Evolutionary conservation across 2,113 vertebrate species (phyloP).

Genomic region (Megaceryle torquata): DNA sequence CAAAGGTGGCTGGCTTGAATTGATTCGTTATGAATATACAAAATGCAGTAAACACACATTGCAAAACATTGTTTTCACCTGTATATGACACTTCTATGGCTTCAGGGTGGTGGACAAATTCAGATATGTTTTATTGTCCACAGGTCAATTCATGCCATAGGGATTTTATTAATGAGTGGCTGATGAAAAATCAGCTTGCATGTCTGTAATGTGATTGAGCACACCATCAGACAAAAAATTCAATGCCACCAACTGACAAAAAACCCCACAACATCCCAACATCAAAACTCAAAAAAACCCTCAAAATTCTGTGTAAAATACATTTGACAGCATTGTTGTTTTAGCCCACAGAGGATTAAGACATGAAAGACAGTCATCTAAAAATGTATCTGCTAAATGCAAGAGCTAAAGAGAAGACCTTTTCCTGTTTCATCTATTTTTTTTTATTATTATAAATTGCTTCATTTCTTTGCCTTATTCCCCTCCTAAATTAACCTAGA

Average conservation of each 20-base stretch:
- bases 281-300: rapidly evolving
- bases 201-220: not conserved
- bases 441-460: not conserved
- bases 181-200: not conserved
- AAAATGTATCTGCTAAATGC: not conserved
- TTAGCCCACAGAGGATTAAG: not conserved
- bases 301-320: not conserved
- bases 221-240: not conserved
- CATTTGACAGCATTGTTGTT: not conserved
- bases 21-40: not conserved
- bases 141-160: not conserved
- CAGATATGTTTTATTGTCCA: not conserved
- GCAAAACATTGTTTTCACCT: not conserved
- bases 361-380: not conserved
- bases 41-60: not conserved
- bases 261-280: not conserved
- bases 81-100: not conserved
- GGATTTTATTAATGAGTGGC: not conserved
- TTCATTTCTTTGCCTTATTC: not conserved
- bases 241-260: not conserved
- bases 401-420: not conserved
- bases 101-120: not conserved
- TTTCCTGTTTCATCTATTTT: not conserved
- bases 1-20: not conserved
- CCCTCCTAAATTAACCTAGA: not conserved